These are phyloP conservation scores for Rhadinocentrus ornatus DNA, from an alignment of 2,797 vertebrate species.

Conservation along the genomic window DNA sequence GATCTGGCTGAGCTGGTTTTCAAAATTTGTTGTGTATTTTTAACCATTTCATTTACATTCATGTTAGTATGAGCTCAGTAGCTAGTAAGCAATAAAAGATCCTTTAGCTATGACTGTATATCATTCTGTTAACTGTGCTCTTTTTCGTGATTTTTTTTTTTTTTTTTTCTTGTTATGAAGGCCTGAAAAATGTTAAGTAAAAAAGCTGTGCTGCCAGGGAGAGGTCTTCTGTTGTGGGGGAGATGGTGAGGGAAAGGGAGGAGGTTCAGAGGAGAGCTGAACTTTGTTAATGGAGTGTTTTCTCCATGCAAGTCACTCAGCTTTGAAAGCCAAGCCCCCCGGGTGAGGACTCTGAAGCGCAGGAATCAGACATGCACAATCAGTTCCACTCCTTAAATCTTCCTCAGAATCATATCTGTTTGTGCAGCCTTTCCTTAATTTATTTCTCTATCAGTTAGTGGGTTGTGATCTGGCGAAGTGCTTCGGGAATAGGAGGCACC, in stretches of 20 bases:
- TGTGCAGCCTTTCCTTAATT: slow-evolving; percentile 86
- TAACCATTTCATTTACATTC: background rate
- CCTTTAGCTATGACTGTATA: slow-evolving; percentile 33
- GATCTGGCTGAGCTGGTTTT: background rate
- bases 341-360: slow-evolving; percentile 86
- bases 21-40: background rate
- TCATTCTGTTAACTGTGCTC: slow-evolving; percentile 28
- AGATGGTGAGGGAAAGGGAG: background rate
- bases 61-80: slow-evolving; percentile 7
- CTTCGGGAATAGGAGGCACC: slow-evolving; percentile 80
- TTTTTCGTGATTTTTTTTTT: slow-evolving; percentile 42
- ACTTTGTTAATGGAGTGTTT: slow-evolving; percentile 87
- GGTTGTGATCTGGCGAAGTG: slow-evolving; percentile 85
- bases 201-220: slow-evolving; percentile 56
- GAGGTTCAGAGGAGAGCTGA: slow-evolving; percentile 74
- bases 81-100: slow-evolving; percentile 9
- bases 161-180: slow-evolving; percentile 61
- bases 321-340: slow-evolving; percentile 87
- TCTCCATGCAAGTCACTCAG: slow-evolving; percentile 84
- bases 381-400: slow-evolving; percentile 90
- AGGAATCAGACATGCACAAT: slow-evolving; percentile 89
- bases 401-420: slow-evolving; percentile 88
- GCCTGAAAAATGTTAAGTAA: slow-evolving; percentile 66
- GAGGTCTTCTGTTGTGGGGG: slow-evolving; percentile 65
- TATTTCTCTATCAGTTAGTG: slow-evolving; percentile 88